Base-by-base conservation (phyloP, 2,797 vertebrate species). In the Scarus forsteni region DNA sequence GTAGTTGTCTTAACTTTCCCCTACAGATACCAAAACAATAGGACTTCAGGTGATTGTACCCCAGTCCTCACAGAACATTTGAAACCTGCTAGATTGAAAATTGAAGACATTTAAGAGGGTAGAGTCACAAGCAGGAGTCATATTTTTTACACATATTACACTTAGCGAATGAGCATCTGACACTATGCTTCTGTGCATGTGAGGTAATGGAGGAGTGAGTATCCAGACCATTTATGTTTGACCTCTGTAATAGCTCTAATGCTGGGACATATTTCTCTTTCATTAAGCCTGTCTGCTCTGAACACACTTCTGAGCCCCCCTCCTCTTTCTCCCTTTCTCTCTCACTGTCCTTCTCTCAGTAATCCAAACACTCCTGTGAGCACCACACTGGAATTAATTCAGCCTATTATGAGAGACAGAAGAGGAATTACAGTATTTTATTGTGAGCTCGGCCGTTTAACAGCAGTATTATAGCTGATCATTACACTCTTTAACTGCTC, bases 361-460 rank as follows among this genome's bases (percentile, higher is more conserved):
- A 86, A 91, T 91, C 89, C 85, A 72, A 81, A 79, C 66, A 81
- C 84, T 88, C 81, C 70, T 76, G 56, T 72, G 84, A 85, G 75
- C 75, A 53, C 69, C 81, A 66, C 79, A 46, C 44, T 85, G 89
- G 85, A 92, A 88, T 93, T 90, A 90, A 93, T 92, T 91, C 86
- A 84, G 88, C 86, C 87, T 88, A 93, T 94, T 94, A 93, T 83
- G 78, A 88, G 81, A 92, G 88, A 92, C 86, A 91, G 88, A 93
- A 90, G 88, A 90, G 79, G 88, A 93, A 93, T 94, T 90, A 91
- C 88, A 91, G 90, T 80, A 84, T 90, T 93, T 90, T 90, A 92
- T 91, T 89, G 92, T 89, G 85, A 85, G 85, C 85, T 59, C 58
- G 90, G 84, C 87, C 82, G 77, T 94, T 94, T 93, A 93, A 92